Percentiles rank a stretch among this genome's conserved stretches.
Conservation (phyloP, 2,113 vertebrate genomes). For the Ageneiosus marmoratus region DNA sequence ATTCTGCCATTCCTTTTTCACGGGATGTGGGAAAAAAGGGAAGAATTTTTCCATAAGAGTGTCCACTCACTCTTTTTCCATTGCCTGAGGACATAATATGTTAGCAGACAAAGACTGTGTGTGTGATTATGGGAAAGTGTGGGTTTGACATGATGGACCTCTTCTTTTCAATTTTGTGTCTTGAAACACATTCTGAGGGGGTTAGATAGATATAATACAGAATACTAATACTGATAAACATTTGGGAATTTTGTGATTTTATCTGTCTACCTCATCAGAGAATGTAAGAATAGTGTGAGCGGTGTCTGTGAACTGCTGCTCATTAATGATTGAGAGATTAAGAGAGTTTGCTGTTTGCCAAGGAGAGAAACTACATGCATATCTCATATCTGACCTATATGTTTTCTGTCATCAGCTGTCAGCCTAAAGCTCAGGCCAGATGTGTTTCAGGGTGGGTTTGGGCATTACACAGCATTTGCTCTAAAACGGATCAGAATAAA, state of each 20-base stretch:
- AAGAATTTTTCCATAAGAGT: constrained; percentile 31
- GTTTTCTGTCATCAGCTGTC: background rate
- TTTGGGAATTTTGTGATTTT: background rate
- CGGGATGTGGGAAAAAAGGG: constrained; percentile 32
- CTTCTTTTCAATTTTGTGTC: background rate
- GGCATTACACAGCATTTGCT: background rate
- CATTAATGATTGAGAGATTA: background rate
- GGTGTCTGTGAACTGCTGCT: background rate
- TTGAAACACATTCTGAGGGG: background rate
- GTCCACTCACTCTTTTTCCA: constrained; percentile 39
- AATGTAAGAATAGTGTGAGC: background rate
- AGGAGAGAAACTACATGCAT: background rate
- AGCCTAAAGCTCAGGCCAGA: background rate
- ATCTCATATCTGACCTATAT: background rate
- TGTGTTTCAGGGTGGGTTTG: background rate
- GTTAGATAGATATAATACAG: background rate
- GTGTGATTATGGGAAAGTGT: background rate
- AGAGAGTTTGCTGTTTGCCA: background rate
- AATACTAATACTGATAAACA: background rate
- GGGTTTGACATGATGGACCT: constrained; percentile 6
- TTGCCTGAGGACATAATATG: constrained; percentile 34
- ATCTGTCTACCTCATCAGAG: background rate
- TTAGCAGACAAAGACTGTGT: constrained; percentile 3
- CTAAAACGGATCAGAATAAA: background rate
- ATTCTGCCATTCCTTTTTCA: constrained; percentile 32